phyloP scores from a whole-genome alignment of 2,113 vertebrate genomes.

The Cynopterus brachyotis region DNA sequence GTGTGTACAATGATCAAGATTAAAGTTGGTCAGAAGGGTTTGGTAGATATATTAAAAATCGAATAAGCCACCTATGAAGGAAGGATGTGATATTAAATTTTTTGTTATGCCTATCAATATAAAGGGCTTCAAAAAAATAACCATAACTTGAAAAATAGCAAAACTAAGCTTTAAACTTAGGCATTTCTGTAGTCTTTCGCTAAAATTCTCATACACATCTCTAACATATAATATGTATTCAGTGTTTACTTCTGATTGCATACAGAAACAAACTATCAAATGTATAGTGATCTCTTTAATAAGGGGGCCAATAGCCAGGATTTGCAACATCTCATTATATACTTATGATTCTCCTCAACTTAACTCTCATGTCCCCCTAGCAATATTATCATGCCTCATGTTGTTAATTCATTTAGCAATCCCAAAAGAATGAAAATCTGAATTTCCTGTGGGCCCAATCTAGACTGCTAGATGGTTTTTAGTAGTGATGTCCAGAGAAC shows the following conservation, averaged over 20 bases:
- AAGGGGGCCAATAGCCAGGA: not conserved
- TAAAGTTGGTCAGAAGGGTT: not conserved
- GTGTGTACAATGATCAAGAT: not conserved
- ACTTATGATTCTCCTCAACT: not conserved
- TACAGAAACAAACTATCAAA: not conserved
- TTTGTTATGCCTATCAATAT: not conserved
- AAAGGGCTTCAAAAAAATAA: not conserved
- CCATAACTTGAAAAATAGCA: not conserved
- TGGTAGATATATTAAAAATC: not conserved
- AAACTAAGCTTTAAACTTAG: not conserved
- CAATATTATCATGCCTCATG: not conserved
- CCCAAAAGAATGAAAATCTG: not conserved
- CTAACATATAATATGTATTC: not conserved
- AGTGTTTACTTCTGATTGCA: not conserved
- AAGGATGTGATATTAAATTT: not conserved
- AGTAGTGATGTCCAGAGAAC: not conserved
- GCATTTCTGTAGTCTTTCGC: not conserved
- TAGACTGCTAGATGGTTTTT: not conserved
- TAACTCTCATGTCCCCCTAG: not conserved
- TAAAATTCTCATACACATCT: not conserved
- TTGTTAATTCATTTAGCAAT: not conserved
- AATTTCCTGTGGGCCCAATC: not conserved
- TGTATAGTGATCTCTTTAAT: not conserved
- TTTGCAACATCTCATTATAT: not conserved
- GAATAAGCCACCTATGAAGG: not conserved